Base-by-base conservation (phyloP, 2,888 invertebrate genomes). In the Diaphora mendica region DNA sequence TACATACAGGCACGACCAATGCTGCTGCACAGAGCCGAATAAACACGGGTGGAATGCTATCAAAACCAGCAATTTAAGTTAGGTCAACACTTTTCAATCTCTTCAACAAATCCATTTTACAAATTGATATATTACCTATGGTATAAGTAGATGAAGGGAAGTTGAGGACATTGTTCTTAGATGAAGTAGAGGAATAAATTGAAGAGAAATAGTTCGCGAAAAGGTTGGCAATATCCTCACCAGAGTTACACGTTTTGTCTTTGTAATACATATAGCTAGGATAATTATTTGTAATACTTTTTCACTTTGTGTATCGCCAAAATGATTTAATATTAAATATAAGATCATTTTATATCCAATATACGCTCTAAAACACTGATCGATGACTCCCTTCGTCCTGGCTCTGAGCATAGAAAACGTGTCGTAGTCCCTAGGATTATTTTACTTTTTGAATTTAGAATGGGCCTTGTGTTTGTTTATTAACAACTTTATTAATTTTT, bases 401-500 rank as follows among this genome's bases (percentile, higher is more conserved):
- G 68, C 35, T 35, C 55, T 68, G 20, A 68, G 39, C 35, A 59
- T 55, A 1, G 68, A 39, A 7, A 68, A 68, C 55, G 33, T 33
- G 33, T 68, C 68, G n/a, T 68, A 68, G 26, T 68, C 68, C n/a
- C 68, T 68, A 3, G 55, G 68, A 35, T 68, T 68, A 20, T 9
- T 20, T 11, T 55, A 68, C 23, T 55, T 55, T n/a, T 68, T 68
- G n/a, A 68, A 68, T 68, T 13, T 51, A 33, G 17, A 1, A 35
- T 68, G 68, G 23, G 68, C 68, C n/a, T 68, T 68, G n/a, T 48
- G 13, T 69, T 55, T 44, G 66, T 8, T 39, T 39, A 39, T 8
- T 5, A 39, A 8, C 8, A 39, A 8, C 3, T 39, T 39, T 5
- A 39, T 39, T 39, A 39, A 39, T 5, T 39, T 39, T 39, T 39